Evolutionary conservation across 2,113 vertebrate species (phyloP).

Genomic region (Rhea pennata): DNA sequence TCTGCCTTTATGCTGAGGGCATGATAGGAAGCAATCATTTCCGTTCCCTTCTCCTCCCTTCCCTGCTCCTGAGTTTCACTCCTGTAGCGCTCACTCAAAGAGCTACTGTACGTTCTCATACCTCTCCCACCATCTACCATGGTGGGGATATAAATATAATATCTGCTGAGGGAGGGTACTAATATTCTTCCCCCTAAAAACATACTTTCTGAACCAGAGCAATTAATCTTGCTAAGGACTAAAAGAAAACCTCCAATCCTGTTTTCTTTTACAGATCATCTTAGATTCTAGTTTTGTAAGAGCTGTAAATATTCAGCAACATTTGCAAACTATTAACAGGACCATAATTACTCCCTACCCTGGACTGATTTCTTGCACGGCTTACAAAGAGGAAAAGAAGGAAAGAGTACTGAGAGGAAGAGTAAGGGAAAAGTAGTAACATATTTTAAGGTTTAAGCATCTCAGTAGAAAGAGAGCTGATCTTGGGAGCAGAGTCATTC

Average conservation of each 20-base stretch:
- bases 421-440: background rate
- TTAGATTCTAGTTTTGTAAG: background rate
- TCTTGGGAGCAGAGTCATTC: background rate
- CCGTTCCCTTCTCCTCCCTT: background rate
- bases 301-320: background rate
- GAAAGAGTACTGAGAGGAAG: background rate
- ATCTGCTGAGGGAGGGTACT: background rate
- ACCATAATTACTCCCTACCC: background rate
- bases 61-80: background rate
- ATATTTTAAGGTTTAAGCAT: background rate
- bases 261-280: background rate
- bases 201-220: background rate
- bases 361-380: background rate
- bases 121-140: background rate
- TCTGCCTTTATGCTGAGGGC: background rate
- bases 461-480: background rate
- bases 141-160: background rate
- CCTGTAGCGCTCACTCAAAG: background rate
- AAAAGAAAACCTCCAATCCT: background rate
- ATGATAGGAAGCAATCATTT: background rate
- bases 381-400: background rate
- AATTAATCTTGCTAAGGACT: background rate
- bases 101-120: background rate
- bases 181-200: background rate
- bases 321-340: background rate